phyloP scores from a whole-genome alignment of 2,797 vertebrate species.

The Myioborus miniatus region DNA sequence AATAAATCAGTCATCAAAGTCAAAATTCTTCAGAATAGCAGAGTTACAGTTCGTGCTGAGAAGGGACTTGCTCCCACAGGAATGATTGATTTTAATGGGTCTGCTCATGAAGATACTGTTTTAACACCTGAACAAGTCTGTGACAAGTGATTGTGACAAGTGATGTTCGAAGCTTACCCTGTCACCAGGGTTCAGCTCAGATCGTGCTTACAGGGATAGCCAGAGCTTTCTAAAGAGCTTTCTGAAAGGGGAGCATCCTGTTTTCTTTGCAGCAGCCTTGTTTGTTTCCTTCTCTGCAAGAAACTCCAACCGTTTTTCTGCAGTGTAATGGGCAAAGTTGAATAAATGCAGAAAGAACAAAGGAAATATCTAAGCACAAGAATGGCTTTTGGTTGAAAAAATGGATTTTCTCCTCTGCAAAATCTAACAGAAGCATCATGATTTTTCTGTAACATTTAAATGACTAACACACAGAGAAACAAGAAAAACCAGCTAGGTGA shows the following conservation, averaged over 20 bases:
- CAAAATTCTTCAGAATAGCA: not conserved
- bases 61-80: not conserved
- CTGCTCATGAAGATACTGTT: not conserved
- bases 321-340: not conserved
- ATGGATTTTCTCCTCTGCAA: constrained; percentile 44
- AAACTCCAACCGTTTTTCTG: not conserved
- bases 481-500: constrained; percentile 35
- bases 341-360: constrained; percentile 14
- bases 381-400: constrained; percentile 31
- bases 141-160: not conserved
- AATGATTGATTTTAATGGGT: constrained; percentile 4
- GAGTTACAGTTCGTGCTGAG: not conserved
- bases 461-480: not conserved
- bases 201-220: not conserved
- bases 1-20: constrained; percentile 36
- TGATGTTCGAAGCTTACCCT: accelerated
- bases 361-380: not conserved
- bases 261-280: not conserved
- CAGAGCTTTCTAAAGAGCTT: not conserved
- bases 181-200: not conserved
- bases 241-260: not conserved
- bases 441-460: constrained; percentile 61
- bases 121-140: constrained; percentile 8
- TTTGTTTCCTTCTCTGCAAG: not conserved
- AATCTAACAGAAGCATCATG: constrained; percentile 19